Conservation (phyloP, 2,113 vertebrate genomes). For the Dromiciops gliroides region DNA sequence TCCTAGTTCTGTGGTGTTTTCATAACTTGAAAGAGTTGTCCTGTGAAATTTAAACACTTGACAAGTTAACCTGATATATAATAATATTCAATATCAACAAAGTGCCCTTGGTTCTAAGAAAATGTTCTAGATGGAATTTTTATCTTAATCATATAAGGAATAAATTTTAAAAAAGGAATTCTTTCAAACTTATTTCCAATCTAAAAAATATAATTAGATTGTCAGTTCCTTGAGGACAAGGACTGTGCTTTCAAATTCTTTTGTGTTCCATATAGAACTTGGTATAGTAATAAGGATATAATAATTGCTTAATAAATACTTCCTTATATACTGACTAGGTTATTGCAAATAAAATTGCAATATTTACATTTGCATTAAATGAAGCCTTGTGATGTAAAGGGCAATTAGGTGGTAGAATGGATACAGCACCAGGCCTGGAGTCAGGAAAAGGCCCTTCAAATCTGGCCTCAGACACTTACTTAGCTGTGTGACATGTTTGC, state of each 20-base stretch:
- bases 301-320: neutral
- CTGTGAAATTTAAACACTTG: neutral
- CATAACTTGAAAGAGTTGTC: neutral
- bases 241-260: neutral
- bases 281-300: neutral
- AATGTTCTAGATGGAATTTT: neutral
- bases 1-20: neutral
- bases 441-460: neutral
- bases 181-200: constrained; percentile 44
- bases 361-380: neutral
- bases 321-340: neutral
- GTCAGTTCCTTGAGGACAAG: constrained; percentile 10
- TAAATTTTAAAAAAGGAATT: neutral
- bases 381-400: neutral
- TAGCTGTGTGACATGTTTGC: neutral
- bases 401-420: neutral
- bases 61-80: neutral
- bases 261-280: constrained; percentile 4
- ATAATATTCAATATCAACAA: constrained; percentile 15
- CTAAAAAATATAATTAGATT: neutral
- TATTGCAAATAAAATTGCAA: neutral
- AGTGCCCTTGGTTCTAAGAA: neutral
- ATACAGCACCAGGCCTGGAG: neutral
- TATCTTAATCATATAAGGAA: constrained; percentile 15
- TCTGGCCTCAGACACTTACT: neutral